Base-by-base conservation (phyloP, 2,888 invertebrate species). In the Embidobia sp. region DNA sequence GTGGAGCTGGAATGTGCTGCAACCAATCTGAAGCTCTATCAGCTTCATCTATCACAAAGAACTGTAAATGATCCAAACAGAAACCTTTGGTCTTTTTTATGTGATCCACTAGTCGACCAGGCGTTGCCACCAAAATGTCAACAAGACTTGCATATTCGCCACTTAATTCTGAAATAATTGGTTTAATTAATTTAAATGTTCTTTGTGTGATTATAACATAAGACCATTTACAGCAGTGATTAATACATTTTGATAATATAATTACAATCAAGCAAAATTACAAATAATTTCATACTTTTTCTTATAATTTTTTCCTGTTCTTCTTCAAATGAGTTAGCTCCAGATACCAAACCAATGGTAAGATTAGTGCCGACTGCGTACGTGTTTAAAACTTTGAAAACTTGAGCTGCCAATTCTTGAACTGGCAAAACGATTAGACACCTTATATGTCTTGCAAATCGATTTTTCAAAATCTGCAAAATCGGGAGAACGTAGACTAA, bases 31-130 rank as follows among this genome's bases (percentile, higher is more conserved):
- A 94, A 81, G 98, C 95, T 81, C 97, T 92, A 90, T 99, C 99
- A 3, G 99, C 99, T 91, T 99, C 99, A 90, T 99, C 99, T 66
- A 99, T 95, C 0, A 99, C 93, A 37, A 98, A 90, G 90, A 95
- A 97, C 84, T 93, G 92, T 0, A 97, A 90, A 81, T 93, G 88
- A 81, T 92, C 92, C 29, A 97, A 88, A 53, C 93, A 92, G 86
- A 97, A 94, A 11, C 96, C 96, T 85, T 93, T 91, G 0, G 97
- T 97, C 79, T 93, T 92, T 87, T 95, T 94, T 75, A 99, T 91
- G 90, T 99, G 98, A 87, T 98, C 97, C 0, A 98, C 94, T 55
- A 99, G 90, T 66, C 98, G 93, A 8, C 98, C 98, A 19, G 98
- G 97, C 10, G 99, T 99, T 49, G 97, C 96, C 0, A 99, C 93